These are phyloP conservation scores for Platysternon megacephalum DNA, from an alignment of 2,113 vertebrate genomes.

Conservation along the genomic window DNA sequence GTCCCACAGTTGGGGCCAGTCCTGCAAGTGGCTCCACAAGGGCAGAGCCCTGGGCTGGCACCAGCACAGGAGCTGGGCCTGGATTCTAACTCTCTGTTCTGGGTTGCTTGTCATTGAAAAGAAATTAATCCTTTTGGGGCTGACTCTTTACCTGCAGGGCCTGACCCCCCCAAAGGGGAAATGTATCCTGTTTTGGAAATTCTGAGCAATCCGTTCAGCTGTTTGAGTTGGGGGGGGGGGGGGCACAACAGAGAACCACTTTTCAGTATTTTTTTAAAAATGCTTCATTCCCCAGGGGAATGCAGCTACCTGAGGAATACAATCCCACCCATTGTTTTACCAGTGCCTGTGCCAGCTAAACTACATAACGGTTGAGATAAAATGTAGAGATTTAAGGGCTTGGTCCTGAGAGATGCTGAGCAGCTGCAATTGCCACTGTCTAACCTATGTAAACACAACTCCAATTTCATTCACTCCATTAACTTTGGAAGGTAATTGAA, in stretches of 20 bases:
- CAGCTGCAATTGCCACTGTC: background rate
- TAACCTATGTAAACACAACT: background rate
- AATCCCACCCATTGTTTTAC: background rate
- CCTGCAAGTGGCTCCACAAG: background rate
- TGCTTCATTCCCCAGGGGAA: background rate
- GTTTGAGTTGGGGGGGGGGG: rapidly evolving
- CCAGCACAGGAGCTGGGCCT: background rate
- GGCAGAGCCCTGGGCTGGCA: background rate
- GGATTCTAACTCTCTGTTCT: background rate
- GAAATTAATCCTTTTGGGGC: background rate
- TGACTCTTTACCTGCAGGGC: background rate
- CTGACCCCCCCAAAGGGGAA: background rate
- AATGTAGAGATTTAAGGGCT: background rate
- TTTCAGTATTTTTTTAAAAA: background rate
- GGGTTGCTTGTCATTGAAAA: background rate
- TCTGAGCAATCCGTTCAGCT: background rate
- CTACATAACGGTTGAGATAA: background rate
- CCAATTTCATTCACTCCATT: no score
- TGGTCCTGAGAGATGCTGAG: background rate
- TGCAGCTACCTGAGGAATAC: background rate
- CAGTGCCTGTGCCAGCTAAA: background rate
- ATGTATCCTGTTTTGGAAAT: background rate
- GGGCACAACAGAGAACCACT: background rate
- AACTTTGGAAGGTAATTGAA: rapidly evolving
- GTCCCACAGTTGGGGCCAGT: background rate